Evolutionary conservation across 2,113 vertebrate genomes (phyloP).

Genomic region (Kryptolebias marmoratus): DNA sequence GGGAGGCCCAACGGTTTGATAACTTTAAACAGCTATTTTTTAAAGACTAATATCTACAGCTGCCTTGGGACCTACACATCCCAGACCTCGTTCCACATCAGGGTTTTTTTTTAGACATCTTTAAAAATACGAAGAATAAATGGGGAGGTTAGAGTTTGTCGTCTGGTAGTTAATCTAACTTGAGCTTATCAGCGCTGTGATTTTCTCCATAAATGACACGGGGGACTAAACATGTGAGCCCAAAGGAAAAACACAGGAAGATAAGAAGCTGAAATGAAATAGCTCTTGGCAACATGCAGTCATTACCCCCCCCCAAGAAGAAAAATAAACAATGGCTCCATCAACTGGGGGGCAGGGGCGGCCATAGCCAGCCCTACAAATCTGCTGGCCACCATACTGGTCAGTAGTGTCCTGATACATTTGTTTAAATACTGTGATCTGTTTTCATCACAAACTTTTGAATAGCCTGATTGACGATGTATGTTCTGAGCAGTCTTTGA

Average conservation of each 20-base stretch:
- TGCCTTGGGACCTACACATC: slow-evolving; percentile 51
- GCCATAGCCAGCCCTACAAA: too few relatives aligned
- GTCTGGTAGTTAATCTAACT: slow-evolving; percentile 51
- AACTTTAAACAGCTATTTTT: slow-evolving; percentile 70
- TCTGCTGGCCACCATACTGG: too few relatives aligned
- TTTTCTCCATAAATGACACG: slow-evolving; percentile 44
- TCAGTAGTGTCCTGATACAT: too few relatives aligned
- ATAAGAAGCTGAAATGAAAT: slow-evolving; percentile 58
- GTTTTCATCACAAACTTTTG: too few relatives aligned
- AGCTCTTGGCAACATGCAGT: slow-evolving; percentile 38
- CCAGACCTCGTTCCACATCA: slow-evolving; percentile 51
- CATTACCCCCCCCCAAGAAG: slow-evolving; percentile 22
- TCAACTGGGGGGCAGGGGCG: too few relatives aligned
- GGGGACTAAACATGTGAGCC: slow-evolving; percentile 48
- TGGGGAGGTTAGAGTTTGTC: slow-evolving; percentile 29
- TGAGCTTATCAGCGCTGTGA: slow-evolving; percentile 52
- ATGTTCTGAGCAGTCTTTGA: too few relatives aligned
- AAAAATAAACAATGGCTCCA: not conserved
- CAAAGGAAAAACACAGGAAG: slow-evolving; percentile 31
- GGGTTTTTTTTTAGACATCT: slow-evolving; percentile 35
- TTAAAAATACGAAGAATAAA: slow-evolving; percentile 23
- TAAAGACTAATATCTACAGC: slow-evolving; percentile 67
- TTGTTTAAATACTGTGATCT: too few relatives aligned
- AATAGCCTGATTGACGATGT: too few relatives aligned
- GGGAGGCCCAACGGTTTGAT: slow-evolving; percentile 69